Conservation (phyloP, 2,888 invertebrate genomes). For the Loripinus fragilis region DNA sequence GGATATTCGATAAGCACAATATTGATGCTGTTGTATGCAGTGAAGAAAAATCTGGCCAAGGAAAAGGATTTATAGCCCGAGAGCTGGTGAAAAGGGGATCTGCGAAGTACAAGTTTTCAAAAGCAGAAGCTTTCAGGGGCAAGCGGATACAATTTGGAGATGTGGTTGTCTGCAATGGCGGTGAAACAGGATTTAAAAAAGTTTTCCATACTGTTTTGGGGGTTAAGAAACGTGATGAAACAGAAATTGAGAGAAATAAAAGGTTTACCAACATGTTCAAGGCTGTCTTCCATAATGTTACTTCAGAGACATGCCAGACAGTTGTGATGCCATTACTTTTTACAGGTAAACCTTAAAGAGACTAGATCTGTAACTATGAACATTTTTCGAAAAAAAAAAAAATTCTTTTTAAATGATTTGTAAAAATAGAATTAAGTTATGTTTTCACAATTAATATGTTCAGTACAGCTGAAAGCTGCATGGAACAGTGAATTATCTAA, state of each 20-base stretch:
- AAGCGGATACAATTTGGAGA: slow-evolving; percentile 4
- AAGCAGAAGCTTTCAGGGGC: background rate
- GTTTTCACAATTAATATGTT: no score
- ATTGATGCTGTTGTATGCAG: slow-evolving; percentile 40
- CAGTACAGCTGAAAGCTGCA: no score
- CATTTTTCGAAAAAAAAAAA: no score
- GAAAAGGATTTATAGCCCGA: slow-evolving; percentile 26
- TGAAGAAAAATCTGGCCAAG: slow-evolving; percentile 27
- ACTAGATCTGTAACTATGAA: no score
- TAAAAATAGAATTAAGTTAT: no score
- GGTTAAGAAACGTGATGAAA: slow-evolving; percentile 28
- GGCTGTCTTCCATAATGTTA: slow-evolving; percentile 21
- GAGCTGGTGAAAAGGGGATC: slow-evolving; percentile 21
- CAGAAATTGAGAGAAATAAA: background rate
- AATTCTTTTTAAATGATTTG: no score
- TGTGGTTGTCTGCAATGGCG: slow-evolving; percentile 24
- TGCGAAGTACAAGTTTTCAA: slow-evolving; percentile 19
- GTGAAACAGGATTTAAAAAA: slow-evolving; percentile 14
- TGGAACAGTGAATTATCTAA: no score
- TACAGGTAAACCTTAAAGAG: no score
- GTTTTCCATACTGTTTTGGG: background rate
- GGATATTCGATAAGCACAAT: background rate
- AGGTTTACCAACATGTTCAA: slow-evolving; percentile 1
- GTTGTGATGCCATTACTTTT: slow-evolving; percentile 37
- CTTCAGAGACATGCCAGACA: background rate